A percentile compares a stretch with the other conserved stretches of the same genome.
Conservation (phyloP, 2,888 invertebrate species). For the Isoperla grammatica region DNA sequence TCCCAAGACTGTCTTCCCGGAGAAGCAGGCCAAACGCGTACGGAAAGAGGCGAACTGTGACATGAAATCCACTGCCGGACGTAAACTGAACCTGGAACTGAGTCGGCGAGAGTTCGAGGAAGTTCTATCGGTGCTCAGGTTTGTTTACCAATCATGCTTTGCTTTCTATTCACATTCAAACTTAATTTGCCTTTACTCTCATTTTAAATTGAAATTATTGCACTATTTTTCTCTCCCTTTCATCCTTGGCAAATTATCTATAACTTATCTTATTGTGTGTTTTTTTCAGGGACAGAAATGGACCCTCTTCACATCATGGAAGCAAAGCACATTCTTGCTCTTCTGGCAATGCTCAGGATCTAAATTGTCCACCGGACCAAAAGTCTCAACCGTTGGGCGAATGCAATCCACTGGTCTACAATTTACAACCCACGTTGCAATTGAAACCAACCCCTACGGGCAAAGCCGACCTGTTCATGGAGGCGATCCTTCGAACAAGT, state of each 20-base stretch:
- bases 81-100: constrained; percentile 42
- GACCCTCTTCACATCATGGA: constrained; percentile 10
- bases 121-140: constrained; percentile 42
- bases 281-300: constrained; percentile 22
- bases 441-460: constrained; percentile 35
- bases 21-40: constrained; percentile 41
- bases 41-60: constrained; percentile 28
- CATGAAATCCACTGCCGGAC: constrained; percentile 1
- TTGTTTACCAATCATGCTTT: background rate
- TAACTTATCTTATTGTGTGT: background rate
- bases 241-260: background rate
- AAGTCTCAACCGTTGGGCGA: background rate
- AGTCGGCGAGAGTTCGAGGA: constrained; percentile 44
- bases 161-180: background rate
- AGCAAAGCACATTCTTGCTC: constrained; percentile 1
- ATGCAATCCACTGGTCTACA: background rate
- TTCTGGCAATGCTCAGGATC: background rate
- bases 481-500: constrained; percentile 52
- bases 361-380: too few relatives aligned
- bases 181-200: background rate
- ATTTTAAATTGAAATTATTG: background rate
- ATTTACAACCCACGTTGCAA: background rate
- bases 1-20: background rate
- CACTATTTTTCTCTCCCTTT: background rate
- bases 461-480: constrained; percentile 51